Percentiles rank a stretch among this genome's conserved stretches.
Conservation (phyloP, 2,888 invertebrate genomes). For the Erannis defoliaria region DNA sequence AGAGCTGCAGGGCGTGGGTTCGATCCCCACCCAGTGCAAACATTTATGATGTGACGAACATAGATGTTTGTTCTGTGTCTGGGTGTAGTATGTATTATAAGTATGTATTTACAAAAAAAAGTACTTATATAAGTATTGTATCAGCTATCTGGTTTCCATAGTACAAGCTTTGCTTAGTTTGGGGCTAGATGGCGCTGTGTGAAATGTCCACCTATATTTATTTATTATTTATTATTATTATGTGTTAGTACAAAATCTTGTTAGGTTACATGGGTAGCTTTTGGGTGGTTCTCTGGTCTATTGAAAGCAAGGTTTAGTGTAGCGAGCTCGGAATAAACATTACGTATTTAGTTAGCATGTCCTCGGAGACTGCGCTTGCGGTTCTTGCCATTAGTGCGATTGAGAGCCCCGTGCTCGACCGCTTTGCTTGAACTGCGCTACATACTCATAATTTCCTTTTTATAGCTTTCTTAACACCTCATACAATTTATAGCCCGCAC, state of each 20-base stretch:
- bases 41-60: too few relatives aligned
- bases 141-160: too few relatives aligned
- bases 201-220: too few relatives aligned
- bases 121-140: too few relatives aligned
- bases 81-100: too few relatives aligned
- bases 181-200: too few relatives aligned
- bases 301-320: constrained; percentile 66
- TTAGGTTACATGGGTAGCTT: constrained; percentile 42
- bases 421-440: constrained; percentile 46
- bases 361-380: constrained; percentile 77
- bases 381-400: constrained; percentile 82
- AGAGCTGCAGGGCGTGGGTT: too few relatives aligned
- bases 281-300: constrained; percentile 61
- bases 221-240: not conserved
- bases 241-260: not conserved
- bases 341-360: constrained; percentile 80
- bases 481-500: constrained; percentile 34
- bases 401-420: constrained; percentile 67
- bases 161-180: too few relatives aligned
- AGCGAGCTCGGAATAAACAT: constrained; percentile 73
- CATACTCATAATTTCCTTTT: constrained; percentile 50
- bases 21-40: too few relatives aligned
- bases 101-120: too few relatives aligned
- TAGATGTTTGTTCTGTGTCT: too few relatives aligned
- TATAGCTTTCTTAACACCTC: constrained; percentile 43